These are phyloP conservation scores for Eurytoma californica DNA, from an alignment of 2,888 invertebrate species.

Conservation along the genomic window DNA sequence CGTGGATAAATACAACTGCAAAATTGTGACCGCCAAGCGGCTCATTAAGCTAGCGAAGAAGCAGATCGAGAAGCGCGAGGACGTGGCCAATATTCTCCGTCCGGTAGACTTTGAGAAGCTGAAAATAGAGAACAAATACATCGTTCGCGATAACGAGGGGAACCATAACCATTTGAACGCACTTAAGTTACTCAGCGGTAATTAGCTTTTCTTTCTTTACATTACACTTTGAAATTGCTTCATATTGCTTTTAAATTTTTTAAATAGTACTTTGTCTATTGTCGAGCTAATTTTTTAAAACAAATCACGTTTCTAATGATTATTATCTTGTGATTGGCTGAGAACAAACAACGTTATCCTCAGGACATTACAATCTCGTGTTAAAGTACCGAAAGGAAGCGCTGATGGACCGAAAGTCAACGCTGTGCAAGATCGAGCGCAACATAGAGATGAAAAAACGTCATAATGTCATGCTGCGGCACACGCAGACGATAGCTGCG, in stretches of 20 bases:
- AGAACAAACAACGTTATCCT: neutral
- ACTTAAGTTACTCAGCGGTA: constrained; percentile 30
- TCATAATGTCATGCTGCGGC: constrained; percentile 72
- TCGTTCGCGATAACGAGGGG: constrained; percentile 76
- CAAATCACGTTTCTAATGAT: neutral
- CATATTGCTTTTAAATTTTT: too few species aligned
- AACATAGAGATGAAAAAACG: constrained; percentile 72
- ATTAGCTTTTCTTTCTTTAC: neutral
- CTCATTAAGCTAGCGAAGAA: constrained; percentile 76
- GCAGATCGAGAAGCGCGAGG: constrained; percentile 77
- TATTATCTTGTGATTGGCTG: neutral
- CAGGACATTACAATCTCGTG: constrained; percentile 76
- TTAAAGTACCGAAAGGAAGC: constrained; percentile 78
- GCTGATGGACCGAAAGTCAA: constrained; percentile 76
- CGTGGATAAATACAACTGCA: constrained; percentile 79
- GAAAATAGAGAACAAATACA: constrained; percentile 79
- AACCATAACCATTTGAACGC: constrained; percentile 66
- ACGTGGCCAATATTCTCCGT: constrained; percentile 78
- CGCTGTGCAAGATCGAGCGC: constrained; percentile 74
- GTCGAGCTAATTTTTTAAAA: too few species aligned
- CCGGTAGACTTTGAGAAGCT: constrained; percentile 81
- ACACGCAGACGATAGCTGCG: constrained; percentile 73
- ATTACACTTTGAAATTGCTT: too few species aligned
- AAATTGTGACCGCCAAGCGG: constrained; percentile 77
- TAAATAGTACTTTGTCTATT: too few species aligned